Conservation (phyloP, 1,140 invertebrate genomes). For the Maconellicoccus hirsutus region DNA sequence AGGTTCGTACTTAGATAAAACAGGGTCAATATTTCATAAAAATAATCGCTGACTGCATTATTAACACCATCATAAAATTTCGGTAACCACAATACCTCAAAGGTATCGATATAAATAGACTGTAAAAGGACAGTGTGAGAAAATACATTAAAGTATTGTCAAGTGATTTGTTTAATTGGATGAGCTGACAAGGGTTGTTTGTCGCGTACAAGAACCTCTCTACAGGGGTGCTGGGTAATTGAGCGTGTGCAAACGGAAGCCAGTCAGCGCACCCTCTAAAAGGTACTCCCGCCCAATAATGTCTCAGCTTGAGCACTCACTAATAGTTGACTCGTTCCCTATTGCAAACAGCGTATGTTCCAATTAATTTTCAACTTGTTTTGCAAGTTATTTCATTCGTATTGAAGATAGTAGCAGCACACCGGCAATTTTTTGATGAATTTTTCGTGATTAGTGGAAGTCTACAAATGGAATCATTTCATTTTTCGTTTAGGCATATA, state of each 20-base stretch:
- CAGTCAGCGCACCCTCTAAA: constrained; percentile 1
- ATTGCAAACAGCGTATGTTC: not conserved
- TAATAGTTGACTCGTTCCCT: constrained; percentile 11
- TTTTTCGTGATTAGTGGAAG: too few species aligned
- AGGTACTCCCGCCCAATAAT: constrained; percentile 11
- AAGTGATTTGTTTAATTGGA: constrained; percentile 21
- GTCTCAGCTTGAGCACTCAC: constrained; percentile 16
- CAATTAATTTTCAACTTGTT: constrained; percentile 15
- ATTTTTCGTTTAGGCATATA: too few species aligned
- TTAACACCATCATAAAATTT: not conserved
- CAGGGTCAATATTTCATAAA: too few species aligned
- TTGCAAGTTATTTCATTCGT: constrained; percentile 13
- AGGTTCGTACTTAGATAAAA: too few species aligned
- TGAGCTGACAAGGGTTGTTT: constrained; percentile 18
- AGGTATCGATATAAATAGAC: constrained; percentile 1
- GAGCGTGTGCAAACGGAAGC: constrained; percentile 20
- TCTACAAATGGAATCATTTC: too few species aligned
- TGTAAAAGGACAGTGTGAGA: constrained; percentile 14
- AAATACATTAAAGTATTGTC: constrained; percentile 11
- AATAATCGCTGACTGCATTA: too few species aligned
- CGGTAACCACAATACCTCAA: not conserved
- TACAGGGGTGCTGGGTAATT: constrained; percentile 18
- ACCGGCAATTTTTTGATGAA: too few species aligned
- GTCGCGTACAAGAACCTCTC: constrained; percentile 3
- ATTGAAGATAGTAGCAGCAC: not conserved